Conservation (phyloP, 2,797 vertebrate genomes). For the Lophius americanus region DNA sequence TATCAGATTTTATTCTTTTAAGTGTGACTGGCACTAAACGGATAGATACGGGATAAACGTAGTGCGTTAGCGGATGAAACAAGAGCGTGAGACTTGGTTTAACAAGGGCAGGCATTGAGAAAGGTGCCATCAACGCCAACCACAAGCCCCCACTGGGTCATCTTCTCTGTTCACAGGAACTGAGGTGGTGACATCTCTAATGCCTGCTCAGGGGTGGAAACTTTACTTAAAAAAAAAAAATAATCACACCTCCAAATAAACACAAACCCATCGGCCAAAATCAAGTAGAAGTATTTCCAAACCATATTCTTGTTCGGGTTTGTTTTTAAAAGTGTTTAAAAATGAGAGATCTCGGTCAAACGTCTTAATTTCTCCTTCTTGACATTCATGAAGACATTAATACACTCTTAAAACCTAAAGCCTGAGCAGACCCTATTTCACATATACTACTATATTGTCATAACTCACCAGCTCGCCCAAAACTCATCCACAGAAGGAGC, state of each 20-base stretch:
- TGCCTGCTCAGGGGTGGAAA: neutral
- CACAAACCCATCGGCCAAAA: neutral
- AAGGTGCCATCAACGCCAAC: neutral
- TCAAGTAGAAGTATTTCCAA: neutral
- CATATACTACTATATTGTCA: neutral
- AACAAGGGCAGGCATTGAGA: neutral
- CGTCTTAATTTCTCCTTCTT: too few relatives aligned
- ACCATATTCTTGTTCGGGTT: fast-evolving
- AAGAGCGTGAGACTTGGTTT: neutral
- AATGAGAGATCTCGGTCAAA: too few relatives aligned
- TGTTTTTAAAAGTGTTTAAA: too few relatives aligned
- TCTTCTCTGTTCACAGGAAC: constrained; percentile 56
- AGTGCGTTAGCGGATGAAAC: too few relatives aligned
- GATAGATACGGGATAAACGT: neutral
- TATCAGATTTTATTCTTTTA: too few relatives aligned
- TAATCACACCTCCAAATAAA: neutral
- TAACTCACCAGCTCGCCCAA: constrained; percentile 75
- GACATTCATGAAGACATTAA: too few relatives aligned
- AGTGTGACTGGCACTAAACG: too few relatives aligned
- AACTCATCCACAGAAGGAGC: constrained; percentile 71
- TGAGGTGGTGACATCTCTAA: neutral
- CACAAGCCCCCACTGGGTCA: constrained; percentile 7
- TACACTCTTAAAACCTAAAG: fast-evolving
- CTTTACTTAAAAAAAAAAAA: neutral
- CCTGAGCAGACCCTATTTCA: neutral